These are phyloP conservation scores for Lepilemur septentrionalis DNA, from an alignment of 2,797 vertebrate species.

Conservation along the genomic window DNA sequence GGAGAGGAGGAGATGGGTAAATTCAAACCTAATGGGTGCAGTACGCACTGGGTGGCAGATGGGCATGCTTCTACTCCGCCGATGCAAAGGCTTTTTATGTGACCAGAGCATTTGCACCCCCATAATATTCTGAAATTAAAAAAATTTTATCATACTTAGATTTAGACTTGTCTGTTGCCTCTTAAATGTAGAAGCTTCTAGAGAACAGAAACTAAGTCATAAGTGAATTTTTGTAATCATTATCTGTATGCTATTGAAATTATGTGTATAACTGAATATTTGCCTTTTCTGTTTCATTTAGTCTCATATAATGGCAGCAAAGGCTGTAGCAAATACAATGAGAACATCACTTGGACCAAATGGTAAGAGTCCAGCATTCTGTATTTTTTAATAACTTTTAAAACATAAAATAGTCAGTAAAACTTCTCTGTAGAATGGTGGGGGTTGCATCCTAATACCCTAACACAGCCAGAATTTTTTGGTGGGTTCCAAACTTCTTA, in stretches of 20 bases:
- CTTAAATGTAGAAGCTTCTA: background rate
- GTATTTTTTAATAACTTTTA: background rate
- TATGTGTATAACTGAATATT: background rate
- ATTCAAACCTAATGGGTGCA: no score
- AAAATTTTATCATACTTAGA: background rate
- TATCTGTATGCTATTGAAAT: background rate
- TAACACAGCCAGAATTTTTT: background rate
- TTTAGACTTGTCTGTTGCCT: background rate
- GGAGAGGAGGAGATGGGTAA: no score
- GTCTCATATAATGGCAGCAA: constrained; percentile 99
- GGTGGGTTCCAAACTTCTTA: background rate
- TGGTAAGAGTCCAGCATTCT: constrained; percentile 84
- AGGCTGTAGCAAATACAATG: constrained; percentile 96
- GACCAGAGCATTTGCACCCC: no score
- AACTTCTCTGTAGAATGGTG: background rate
- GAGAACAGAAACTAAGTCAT: background rate
- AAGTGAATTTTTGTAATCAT: background rate
- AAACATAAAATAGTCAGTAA: fast-evolving
- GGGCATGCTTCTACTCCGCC: no score
- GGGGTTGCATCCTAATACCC: background rate
- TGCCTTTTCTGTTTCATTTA: constrained; percentile 80
- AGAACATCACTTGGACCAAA: constrained; percentile 98
- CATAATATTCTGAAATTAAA: no score
- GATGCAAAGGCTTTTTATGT: no score
- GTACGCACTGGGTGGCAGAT: no score